Conservation (phyloP, 2,888 invertebrate genomes). For the Crioceris asparagi region DNA sequence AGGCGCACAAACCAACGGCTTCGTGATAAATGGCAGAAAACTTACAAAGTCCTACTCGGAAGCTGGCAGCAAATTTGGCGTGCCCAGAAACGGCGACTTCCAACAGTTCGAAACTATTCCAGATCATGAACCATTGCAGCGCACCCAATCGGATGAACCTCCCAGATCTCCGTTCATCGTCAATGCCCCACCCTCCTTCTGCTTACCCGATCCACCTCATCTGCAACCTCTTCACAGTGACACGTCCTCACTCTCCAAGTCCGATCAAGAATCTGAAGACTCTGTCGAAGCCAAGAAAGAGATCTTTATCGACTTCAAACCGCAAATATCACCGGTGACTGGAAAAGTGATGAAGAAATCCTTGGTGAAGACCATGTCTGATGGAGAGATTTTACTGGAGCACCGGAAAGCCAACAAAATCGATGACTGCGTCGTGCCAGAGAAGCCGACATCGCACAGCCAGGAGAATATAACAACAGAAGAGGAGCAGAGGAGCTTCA, state of each 20-base stretch:
- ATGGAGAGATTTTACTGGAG: slow-evolving; percentile 65
- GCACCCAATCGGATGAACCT: slow-evolving; percentile 79
- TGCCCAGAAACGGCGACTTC: slow-evolving; percentile 30
- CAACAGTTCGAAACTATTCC: slow-evolving; percentile 24
- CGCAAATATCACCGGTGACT: slow-evolving; percentile 44
- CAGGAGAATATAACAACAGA: slow-evolving; percentile 46
- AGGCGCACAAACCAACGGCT: slow-evolving; percentile 81
- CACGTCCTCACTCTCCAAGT: slow-evolving; percentile 31
- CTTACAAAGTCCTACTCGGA: slow-evolving; percentile 78
- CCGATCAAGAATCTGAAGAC: slow-evolving; percentile 35
- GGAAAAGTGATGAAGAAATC: slow-evolving; percentile 38
- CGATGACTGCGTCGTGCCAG: slow-evolving; percentile 38
- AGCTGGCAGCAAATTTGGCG: slow-evolving; percentile 45
- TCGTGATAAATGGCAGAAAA: slow-evolving; percentile 57
- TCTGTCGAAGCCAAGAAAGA: slow-evolving; percentile 30
- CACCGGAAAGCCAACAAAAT: slow-evolving; percentile 41
- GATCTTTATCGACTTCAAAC: slow-evolving; percentile 82
- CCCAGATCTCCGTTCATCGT: slow-evolving; percentile 63
- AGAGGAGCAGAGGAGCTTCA: slow-evolving; percentile 26
- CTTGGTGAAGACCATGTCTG: slow-evolving; percentile 67
- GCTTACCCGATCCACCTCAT: slow-evolving; percentile 19
- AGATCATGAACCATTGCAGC: slow-evolving; percentile 67
- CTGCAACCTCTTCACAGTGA: slow-evolving; percentile 23
- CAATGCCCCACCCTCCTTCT: slow-evolving; percentile 39
- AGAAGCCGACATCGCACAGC: slow-evolving; percentile 47